These are phyloP conservation scores for Melanotaenia trifasciata DNA, from an alignment of 2,797 vertebrate species.

Conservation along the genomic window DNA sequence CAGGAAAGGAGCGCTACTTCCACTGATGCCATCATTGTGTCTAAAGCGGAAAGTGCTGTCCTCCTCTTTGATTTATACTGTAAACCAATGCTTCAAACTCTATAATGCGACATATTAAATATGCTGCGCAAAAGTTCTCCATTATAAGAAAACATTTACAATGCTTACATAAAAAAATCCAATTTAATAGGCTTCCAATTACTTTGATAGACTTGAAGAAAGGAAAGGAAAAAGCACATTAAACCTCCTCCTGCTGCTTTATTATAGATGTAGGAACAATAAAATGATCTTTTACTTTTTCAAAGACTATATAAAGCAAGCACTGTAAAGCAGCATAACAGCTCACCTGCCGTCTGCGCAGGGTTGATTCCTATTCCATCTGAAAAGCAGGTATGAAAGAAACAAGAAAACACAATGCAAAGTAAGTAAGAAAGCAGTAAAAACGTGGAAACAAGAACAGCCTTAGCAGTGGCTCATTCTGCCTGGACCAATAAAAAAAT, in stretches of 20 bases:
- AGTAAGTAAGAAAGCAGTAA: conserved; percentile 32
- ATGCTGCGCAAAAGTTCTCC: conserved; percentile 20
- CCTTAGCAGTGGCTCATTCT: conserved; percentile 13
- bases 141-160: conserved; percentile 28
- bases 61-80: conserved; percentile 1
- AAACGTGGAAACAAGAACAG: conserved; percentile 10
- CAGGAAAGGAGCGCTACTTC: too few relatives aligned
- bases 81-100: conserved; percentile 10
- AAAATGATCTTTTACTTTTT: neutral
- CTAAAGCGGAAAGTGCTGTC: too few relatives aligned
- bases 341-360: conserved; percentile 96
- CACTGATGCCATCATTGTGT: too few relatives aligned
- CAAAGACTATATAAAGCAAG: neutral
- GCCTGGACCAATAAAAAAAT: conserved; percentile 26
- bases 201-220: conserved; percentile 4
- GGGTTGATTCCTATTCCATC: conserved; percentile 99
- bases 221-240: neutral
- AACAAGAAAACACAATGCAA: conserved; percentile 22
- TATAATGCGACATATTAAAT: conserved; percentile 9
- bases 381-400: conserved; percentile 63
- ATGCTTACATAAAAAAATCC: conserved; percentile 7
- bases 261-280: neutral
- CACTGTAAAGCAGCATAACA: neutral
- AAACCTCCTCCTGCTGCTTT: neutral
- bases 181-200: conserved; percentile 1